Evolutionary conservation across 1,140 invertebrate species (phyloP).

Genomic region (Neodiprion pinetum): DNA sequence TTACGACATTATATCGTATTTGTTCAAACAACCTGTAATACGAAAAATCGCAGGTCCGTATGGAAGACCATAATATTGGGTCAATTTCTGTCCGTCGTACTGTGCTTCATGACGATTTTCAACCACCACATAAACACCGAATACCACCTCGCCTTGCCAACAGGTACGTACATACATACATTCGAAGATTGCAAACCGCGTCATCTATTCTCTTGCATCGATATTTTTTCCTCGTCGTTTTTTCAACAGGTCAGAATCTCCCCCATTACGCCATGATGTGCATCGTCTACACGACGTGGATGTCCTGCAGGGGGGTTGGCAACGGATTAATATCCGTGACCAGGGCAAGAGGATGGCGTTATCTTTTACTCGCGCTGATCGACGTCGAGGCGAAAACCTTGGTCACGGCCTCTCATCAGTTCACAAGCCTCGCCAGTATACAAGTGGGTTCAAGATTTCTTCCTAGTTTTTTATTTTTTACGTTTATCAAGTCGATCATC

Average conservation of each 20-base stretch:
- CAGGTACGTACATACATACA: constrained; percentile 58
- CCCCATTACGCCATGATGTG: constrained; percentile 81
- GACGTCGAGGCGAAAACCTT: constrained; percentile 85
- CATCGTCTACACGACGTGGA: constrained; percentile 76
- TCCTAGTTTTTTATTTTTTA: not conserved
- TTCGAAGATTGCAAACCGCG: constrained; percentile 4
- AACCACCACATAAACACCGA: constrained; percentile 76
- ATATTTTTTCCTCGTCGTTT: not conserved
- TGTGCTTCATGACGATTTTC: constrained; percentile 78
- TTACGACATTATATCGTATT: too few relatives aligned
- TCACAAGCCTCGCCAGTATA: constrained; percentile 70
- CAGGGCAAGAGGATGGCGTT: constrained; percentile 74
- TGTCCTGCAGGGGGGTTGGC: constrained; percentile 73
- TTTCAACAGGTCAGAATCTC: constrained; percentile 74
- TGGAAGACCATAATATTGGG: constrained; percentile 80
- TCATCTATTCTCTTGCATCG: not conserved
- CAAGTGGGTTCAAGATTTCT: constrained; percentile 56
- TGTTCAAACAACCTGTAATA: too few relatives aligned
- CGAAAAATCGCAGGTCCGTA: constrained; percentile 66
- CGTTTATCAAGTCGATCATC: not conserved
- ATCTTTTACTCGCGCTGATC: constrained; percentile 75
- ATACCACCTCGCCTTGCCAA: constrained; percentile 74
- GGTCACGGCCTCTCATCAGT: constrained; percentile 76
- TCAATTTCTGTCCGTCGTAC: constrained; percentile 76
- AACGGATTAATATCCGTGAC: constrained; percentile 72